A percentile compares a stretch with the other conserved stretches of the same genome.
Conservation (phyloP, 2,113 vertebrate species). For the Hipposideros armiger region DNA sequence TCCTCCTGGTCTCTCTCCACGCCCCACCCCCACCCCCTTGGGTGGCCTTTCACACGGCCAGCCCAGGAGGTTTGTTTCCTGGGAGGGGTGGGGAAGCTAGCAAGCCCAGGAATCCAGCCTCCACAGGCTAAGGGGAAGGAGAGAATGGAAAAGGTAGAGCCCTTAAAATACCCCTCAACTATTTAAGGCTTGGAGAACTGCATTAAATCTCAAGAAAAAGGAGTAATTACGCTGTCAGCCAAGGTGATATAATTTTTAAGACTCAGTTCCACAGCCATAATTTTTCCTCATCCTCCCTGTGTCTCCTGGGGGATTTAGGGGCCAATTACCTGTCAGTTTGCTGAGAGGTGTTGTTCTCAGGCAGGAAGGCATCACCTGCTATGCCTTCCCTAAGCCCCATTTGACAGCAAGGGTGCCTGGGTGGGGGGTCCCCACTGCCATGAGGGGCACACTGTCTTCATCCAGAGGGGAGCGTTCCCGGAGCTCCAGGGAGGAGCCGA, state of each 20-base stretch:
- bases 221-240: constrained; percentile 90
- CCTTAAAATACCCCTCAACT: constrained; percentile 85
- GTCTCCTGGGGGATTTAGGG: constrained; percentile 85
- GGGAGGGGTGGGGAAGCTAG: neutral
- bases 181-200: constrained; percentile 83
- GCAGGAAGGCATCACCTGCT: constrained; percentile 47
- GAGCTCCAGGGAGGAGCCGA: accelerated
- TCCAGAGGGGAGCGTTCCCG: accelerated
- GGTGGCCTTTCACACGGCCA: neutral
- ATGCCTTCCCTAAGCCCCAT: neutral
- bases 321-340: constrained; percentile 84
- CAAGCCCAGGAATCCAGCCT: neutral
- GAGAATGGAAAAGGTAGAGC: constrained; percentile 35
- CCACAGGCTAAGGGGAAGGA: neutral
- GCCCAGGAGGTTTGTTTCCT: neutral
- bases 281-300: constrained; percentile 79
- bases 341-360: constrained; percentile 65
- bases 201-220: constrained; percentile 87
- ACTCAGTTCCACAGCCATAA: constrained; percentile 85
- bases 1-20: neutral
- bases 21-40: too few relatives aligned
- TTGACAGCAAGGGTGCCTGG: constrained; percentile 44
- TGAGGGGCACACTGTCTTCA: accelerated
- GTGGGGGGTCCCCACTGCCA: neutral
- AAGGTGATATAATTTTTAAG: constrained; percentile 89